Evolutionary conservation across 1,140 invertebrate genomes (phyloP), one percentile per base, ranked within the genome.

Genomic region (Mactra quadrangularis): DNA sequence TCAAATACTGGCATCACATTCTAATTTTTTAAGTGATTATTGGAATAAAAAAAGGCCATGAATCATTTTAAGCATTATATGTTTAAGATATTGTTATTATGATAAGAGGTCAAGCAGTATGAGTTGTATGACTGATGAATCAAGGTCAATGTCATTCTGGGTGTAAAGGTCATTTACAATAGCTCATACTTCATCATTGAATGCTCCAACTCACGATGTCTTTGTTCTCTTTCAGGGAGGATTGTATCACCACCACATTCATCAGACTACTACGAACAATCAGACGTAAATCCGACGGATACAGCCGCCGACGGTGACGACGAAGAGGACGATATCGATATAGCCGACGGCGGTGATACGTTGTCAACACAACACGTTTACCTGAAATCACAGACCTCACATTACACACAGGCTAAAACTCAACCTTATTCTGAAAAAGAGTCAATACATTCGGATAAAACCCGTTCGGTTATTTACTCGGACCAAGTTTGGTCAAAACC

Each of bases 191-290:
- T n/a, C n/a, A n/a, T n/a, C n/a, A n/a, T n/a, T n/a, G n/a, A n/a
- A n/a, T n/a, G n/a, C n/a, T n/a, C n/a, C n/a, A n/a, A n/a, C n/a
- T n/a, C n/a, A n/a, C n/a, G n/a, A n/a, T n/a, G n/a, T n/a, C n/a
- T n/a, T n/a, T n/a, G n/a, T n/a, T n/a, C n/a, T n/a, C n/a, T n/a
- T n/a, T n/a, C 53, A 81, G 77, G 77, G 0, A 11, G 77, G 6
- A 81, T 81, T 29, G 77, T 81, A 4, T 81, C 77, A 1, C 77
- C 77, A 13, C 77, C 77, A 0, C 57, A 64, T 59, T 70, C 64
- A 22, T 53, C 62, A 15, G 77, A 81, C 25, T 53, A 52, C 31
- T 47, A 74, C n/a, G 33, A 22, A 13, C 35, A 60, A 15, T 33
- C 13, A 22, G 1, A 11, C 19, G 31, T 29, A 66, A 22, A 27